phyloP scores from a whole-genome alignment of 2,113 vertebrate species.

The Hiodon alosoides region DNA sequence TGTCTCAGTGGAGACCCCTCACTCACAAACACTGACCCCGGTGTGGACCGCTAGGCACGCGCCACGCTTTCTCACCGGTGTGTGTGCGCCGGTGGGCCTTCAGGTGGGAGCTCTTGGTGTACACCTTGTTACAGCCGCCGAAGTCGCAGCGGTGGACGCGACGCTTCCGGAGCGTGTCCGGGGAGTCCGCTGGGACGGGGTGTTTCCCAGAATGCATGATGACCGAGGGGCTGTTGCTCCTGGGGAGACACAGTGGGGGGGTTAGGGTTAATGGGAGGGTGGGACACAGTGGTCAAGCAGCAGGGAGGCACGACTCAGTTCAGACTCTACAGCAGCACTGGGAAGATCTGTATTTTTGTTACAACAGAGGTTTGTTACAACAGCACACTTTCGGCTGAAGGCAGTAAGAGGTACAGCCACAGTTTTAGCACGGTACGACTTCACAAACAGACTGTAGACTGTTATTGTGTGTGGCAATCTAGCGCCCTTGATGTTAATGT shows the following conservation, averaged over 20 bases:
- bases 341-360: neutral
- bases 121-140: slow-evolving; percentile 92
- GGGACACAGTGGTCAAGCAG: too few species aligned
- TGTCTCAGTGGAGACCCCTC: neutral
- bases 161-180: slow-evolving; percentile 83
- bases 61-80: slow-evolving; percentile 67
- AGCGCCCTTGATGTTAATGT: neutral
- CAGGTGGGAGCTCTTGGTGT: slow-evolving; percentile 96
- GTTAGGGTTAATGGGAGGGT: neutral
- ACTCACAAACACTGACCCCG: neutral
- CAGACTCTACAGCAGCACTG: neutral
- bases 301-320: too few species aligned
- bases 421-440: too few species aligned
- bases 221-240: slow-evolving; percentile 82
- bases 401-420: too few species aligned
- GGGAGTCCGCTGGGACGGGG: slow-evolving; percentile 83
- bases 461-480: neutral
- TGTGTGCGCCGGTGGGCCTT: slow-evolving; percentile 96
- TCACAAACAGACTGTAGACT: too few species aligned
- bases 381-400: too few species aligned
- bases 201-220: slow-evolving; percentile 82
- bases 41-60: neutral
- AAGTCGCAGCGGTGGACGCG: slow-evolving; percentile 94
- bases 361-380: too few species aligned
- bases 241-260: slow-evolving; percentile 39